These are phyloP conservation scores for Yponomeuta plumbellus DNA, from an alignment of 2,888 invertebrate species.

Conservation along the genomic window DNA sequence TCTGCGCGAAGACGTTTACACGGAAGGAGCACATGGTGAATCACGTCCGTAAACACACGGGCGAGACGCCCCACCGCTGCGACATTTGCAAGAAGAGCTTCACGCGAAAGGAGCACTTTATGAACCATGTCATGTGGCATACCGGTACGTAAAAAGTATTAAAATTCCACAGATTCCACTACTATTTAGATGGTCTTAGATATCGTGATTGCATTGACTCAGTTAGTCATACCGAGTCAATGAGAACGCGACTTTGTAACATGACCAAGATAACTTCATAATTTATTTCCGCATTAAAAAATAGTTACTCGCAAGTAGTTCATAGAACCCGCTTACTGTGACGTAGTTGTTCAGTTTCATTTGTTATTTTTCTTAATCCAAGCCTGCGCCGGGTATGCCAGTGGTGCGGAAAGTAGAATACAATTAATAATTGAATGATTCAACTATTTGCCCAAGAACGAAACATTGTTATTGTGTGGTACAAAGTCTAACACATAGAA, in stretches of 20 bases:
- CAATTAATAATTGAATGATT: slow-evolving; percentile 58
- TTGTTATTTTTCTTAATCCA: slow-evolving; percentile 32
- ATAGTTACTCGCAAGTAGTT: slow-evolving; percentile 9
- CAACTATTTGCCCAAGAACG: slow-evolving; percentile 53
- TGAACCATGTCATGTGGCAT: slow-evolving; percentile 89
- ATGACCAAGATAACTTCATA: neutral
- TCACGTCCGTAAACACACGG: slow-evolving; percentile 85
- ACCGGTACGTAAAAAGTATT: slow-evolving; percentile 59
- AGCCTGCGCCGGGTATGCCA: slow-evolving; percentile 60
- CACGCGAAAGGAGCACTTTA: slow-evolving; percentile 85
- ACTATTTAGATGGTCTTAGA: neutral
- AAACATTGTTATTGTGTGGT: slow-evolving; percentile 14
- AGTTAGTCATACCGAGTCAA: too few species aligned
- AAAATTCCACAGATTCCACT: neutral
- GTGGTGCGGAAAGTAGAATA: slow-evolving; percentile 68
- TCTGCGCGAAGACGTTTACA: slow-evolving; percentile 85
- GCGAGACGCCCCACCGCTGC: slow-evolving; percentile 85
- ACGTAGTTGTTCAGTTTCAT: slow-evolving; percentile 1
- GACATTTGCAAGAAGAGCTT: slow-evolving; percentile 88
- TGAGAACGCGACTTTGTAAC: neutral
- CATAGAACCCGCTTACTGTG: slow-evolving; percentile 4
- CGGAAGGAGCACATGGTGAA: slow-evolving; percentile 88
- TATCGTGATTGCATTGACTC: too few species aligned
- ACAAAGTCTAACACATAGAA: slow-evolving; percentile 24
- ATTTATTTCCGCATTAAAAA: neutral